A percentile compares a stretch with the other conserved stretches of the same genome.
Evolutionary conservation across 1,140 invertebrate genomes (phyloP).

Genomic region (Coelopa frigida): DNA sequence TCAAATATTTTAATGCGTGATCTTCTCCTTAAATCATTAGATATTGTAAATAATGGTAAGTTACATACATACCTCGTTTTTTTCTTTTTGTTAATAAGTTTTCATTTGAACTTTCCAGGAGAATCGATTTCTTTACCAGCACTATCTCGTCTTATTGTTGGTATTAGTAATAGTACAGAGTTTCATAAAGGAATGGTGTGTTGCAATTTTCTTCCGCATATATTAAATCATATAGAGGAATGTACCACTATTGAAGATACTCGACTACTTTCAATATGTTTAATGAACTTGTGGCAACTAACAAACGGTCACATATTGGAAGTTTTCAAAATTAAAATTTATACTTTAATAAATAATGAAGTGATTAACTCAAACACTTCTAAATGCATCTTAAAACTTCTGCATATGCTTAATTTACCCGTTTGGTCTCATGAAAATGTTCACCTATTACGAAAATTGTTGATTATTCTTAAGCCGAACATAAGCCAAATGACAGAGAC

Average conservation of each 20-base stretch:
- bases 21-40: slow-evolving; percentile 17
- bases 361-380: slow-evolving; percentile 17
- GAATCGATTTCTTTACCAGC: slow-evolving; percentile 21
- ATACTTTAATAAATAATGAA: slow-evolving; percentile 15
- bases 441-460: slow-evolving; percentile 21
- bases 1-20: slow-evolving; percentile 18
- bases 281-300: slow-evolving; percentile 30
- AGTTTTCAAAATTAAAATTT: slow-evolving; percentile 21
- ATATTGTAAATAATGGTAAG: slow-evolving; percentile 10
- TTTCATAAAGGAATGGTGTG: slow-evolving; percentile 32
- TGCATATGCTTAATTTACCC: slow-evolving; percentile 34
- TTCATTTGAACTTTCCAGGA: too few relatives aligned
- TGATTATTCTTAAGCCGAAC: slow-evolving; percentile 18
- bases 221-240: slow-evolving; percentile 19
- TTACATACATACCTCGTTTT: too few relatives aligned
- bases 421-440: slow-evolving; percentile 30
- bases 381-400: slow-evolving; percentile 28
- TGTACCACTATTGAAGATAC: slow-evolving; percentile 25
- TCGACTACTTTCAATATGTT: slow-evolving; percentile 31
- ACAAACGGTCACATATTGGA: slow-evolving; percentile 21
- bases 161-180: slow-evolving; percentile 27
- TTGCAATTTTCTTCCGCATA: slow-evolving; percentile 24
- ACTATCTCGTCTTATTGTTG: slow-evolving; percentile 34
- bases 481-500: slow-evolving; percentile 6
- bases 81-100: too few relatives aligned